phyloP scores from a whole-genome alignment of 2,888 invertebrate genomes.

The Polietes domitor region DNA sequence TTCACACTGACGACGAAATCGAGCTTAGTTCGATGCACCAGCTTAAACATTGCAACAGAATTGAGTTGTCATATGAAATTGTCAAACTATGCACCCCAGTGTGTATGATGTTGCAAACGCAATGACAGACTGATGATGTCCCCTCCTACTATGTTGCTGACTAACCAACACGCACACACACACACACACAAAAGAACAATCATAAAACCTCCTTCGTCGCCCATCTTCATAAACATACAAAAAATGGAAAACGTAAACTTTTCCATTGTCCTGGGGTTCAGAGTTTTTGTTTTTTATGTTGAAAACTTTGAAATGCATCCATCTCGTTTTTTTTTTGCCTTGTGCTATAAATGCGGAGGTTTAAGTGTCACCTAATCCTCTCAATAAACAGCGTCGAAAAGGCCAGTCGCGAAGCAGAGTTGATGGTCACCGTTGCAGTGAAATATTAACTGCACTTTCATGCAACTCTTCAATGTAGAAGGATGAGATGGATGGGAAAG shows the following conservation, averaged over 20 bases:
- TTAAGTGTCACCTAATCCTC: slow-evolving; percentile 34
- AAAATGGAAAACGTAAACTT: slow-evolving; percentile 6
- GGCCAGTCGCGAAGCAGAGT: background rate
- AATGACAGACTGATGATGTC: too few relatives aligned
- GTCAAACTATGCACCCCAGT: too few relatives aligned
- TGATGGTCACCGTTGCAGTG: background rate
- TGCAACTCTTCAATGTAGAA: background rate
- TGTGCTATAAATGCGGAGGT: slow-evolving; percentile 25
- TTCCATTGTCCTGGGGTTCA: background rate
- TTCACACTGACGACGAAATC: too few relatives aligned
- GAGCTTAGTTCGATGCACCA: too few relatives aligned
- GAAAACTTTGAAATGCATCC: slow-evolving; percentile 26
- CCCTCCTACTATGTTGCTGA: too few relatives aligned
- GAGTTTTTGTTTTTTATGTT: background rate
- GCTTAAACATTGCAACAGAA: too few relatives aligned
- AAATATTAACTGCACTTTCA: background rate
- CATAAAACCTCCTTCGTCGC: slow-evolving; percentile 6
- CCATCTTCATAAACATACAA: slow-evolving; percentile 17
- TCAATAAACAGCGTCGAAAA: slow-evolving; percentile 12
- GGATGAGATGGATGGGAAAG: too few relatives aligned
- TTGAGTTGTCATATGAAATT: too few relatives aligned
- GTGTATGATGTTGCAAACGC: too few relatives aligned
- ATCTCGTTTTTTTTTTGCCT: background rate
- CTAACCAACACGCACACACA: too few relatives aligned
- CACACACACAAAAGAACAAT: background rate